Evolutionary conservation across 2,888 invertebrate genomes (phyloP), one percentile per base, ranked within the genome.

Genomic region (Crioceris asparagi): DNA sequence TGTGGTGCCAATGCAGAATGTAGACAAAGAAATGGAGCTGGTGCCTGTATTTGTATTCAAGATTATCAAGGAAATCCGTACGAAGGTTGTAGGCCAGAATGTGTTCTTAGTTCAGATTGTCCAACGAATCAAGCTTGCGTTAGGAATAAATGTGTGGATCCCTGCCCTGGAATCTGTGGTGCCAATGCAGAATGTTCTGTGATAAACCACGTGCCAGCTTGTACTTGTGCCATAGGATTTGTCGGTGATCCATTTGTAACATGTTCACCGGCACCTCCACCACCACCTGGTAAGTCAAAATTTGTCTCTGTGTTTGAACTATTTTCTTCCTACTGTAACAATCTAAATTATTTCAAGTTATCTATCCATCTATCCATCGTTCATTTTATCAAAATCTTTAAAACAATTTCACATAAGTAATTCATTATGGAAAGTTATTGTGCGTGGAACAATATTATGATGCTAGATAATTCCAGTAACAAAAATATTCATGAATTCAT

Each of bases 11-110:
- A 90, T 59, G 86, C 90, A 2, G 66, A 83, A 56, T 82, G 86
- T 62, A 77, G 71, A 52, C 75, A 81, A 60, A 72, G 79, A 44
- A 82, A 84, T 51, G 83, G 80, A 23, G 83, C 80, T 17, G 86
- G 85, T 15, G 76, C 84, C 35, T 88, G 87, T 57, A 75, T 76
- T 26, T 90, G 87, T 54, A 74, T 85, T 44, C 74, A 79, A 53
- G 83, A 83, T 49, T 85, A 85, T 57, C 77, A 77, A 56, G 88
- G 88, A 37, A 86, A 87, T 65, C 87, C 88, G 3, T 86, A 86
- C 53, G 83, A 84, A 61, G 82, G 82, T 29, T 87, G 90, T 55
- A 74, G 85, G 47, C 88, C 88, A 2, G 88, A 90, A 67, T 90
- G 90, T 60, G 80, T 87, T 21, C 70, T 86, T 2, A 88, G 83